These are phyloP conservation scores for Chloromyia formosa DNA, from an alignment of 2,888 invertebrate genomes.

Conservation along the genomic window DNA sequence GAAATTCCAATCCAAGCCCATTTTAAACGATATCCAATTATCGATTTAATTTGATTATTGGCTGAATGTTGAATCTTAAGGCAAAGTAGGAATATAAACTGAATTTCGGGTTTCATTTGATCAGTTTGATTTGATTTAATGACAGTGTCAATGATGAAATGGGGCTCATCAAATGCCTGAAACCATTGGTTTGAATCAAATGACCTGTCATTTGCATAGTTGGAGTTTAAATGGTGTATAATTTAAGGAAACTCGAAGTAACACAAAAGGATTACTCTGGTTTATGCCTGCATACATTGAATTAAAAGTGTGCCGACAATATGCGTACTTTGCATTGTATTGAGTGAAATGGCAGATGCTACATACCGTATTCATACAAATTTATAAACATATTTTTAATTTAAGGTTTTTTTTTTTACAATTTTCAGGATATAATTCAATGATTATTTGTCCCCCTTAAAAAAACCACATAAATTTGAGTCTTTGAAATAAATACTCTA, in stretches of 20 bases:
- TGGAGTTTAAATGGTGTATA: neutral
- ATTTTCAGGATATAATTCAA: too few species aligned
- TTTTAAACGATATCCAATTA: conserved; percentile 56
- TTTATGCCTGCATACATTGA: too few species aligned
- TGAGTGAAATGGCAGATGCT: too few species aligned
- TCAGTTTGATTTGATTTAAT: conserved; percentile 21
- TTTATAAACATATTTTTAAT: too few species aligned
- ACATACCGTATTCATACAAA: too few species aligned
- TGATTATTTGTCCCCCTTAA: too few species aligned
- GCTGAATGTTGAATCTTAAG: conserved; percentile 53
- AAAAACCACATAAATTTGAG: too few species aligned
- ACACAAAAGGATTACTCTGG: too few species aligned
- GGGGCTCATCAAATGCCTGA: conserved; percentile 1
- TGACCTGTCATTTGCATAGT: conserved; percentile 21
- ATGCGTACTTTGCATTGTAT: too few species aligned
- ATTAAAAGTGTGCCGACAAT: too few species aligned
- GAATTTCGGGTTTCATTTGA: conserved; percentile 2
- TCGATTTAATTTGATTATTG: conserved; percentile 65
- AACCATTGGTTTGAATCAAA: neutral
- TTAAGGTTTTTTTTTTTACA: too few species aligned
- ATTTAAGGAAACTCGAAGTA: neutral
- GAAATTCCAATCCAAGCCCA: conserved; percentile 35
- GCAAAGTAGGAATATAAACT: neutral
- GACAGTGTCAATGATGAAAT: conserved; percentile 26
- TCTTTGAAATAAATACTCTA: too few species aligned